Conservation (phyloP, 2,888 invertebrate species). For the Sarcophaga rosellei region DNA sequence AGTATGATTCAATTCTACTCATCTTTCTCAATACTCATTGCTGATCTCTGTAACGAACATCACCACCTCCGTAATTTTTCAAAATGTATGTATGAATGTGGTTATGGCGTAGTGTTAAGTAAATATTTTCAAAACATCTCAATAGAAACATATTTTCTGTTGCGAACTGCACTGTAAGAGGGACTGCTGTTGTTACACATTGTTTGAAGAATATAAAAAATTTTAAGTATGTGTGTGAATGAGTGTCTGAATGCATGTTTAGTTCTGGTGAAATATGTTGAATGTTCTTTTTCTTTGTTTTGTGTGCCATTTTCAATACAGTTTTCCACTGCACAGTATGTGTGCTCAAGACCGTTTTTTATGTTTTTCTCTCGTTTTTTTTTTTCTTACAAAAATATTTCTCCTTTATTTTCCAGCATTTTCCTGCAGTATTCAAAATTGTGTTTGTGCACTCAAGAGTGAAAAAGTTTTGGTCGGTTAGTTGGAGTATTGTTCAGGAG, state of each 20-base stretch:
- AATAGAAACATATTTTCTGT: too few relatives aligned
- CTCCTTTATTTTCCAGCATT: neutral
- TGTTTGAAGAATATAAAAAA: constrained; percentile 28
- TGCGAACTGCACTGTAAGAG: neutral
- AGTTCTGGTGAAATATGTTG: constrained; percentile 29
- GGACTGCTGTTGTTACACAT: constrained; percentile 28
- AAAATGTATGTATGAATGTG: too few relatives aligned
- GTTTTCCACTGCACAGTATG: neutral
- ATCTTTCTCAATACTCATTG: too few relatives aligned
- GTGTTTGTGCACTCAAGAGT: constrained; percentile 65
- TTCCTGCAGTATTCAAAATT: constrained; percentile 46
- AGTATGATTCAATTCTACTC: too few relatives aligned
- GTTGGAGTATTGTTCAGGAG: constrained; percentile 64
- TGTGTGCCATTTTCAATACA: neutral
- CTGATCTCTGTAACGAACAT: too few relatives aligned
- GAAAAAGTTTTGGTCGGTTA: constrained; percentile 67
- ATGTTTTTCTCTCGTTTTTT: neutral
- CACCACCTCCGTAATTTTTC: too few relatives aligned
- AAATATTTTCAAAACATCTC: too few relatives aligned
- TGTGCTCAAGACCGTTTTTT: constrained; percentile 3
- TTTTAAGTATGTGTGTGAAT: constrained; percentile 22
- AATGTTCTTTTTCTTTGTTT: constrained; percentile 12
- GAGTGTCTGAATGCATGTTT: constrained; percentile 40
- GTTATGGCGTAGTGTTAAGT: too few relatives aligned
- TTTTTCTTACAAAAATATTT: neutral